Evolutionary conservation across 1,140 invertebrate species (phyloP).

Genomic region (Onthophagus taurus): DNA sequence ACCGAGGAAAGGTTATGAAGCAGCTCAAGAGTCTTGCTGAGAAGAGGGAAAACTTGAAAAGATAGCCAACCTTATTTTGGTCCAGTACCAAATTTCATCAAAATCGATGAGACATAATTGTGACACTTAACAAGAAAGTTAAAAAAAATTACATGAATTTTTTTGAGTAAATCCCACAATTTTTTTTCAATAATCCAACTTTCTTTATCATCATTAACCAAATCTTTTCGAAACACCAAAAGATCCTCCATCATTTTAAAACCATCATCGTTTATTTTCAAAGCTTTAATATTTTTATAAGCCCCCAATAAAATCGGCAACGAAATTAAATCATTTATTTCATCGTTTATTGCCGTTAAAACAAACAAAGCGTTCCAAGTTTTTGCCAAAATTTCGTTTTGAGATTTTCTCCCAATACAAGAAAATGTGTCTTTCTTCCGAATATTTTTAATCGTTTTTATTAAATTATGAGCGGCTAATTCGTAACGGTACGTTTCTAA

Average conservation of each 20-base stretch:
- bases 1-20: no score
- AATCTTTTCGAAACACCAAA: conserved; percentile 47
- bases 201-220: no score
- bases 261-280: conserved; percentile 48
- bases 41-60: no score
- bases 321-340: conserved; percentile 35
- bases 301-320: conserved; percentile 22
- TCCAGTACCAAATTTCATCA: no score
- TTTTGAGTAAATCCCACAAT: no score
- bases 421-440: conserved; percentile 42
- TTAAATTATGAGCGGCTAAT: conserved; percentile 44
- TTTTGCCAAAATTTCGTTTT: conserved; percentile 42
- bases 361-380: conserved; percentile 47
- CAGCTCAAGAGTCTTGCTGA: no score
- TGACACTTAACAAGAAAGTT: no score
- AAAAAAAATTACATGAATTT: no score
- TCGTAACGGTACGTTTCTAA: conserved; percentile 25
- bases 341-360: conserved; percentile 50
- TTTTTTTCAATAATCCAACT: no score
- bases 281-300: conserved; percentile 27
- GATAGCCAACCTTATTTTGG: no score
- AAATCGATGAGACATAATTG: no score
- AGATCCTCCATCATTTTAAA: conserved; percentile 53
- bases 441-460: conserved; percentile 41
- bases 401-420: conserved; percentile 36